Base-by-base conservation (phyloP, 2,797 vertebrate species). In the Cercopithecus mitis region DNA sequence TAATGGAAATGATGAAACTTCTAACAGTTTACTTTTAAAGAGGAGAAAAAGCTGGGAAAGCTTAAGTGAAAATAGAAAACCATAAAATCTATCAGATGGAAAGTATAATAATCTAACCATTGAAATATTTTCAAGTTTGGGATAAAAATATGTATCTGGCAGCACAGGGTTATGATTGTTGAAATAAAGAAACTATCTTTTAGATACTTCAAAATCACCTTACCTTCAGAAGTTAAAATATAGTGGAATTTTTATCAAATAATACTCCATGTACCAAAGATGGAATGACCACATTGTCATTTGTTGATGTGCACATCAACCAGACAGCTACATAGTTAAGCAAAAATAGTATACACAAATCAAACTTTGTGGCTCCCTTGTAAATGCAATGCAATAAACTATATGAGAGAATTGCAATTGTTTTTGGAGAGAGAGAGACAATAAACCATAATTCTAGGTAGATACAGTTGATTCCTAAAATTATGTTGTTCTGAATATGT, bases 1-100 rank as follows among this genome's bases (percentile, higher is more conserved):
- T 95, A 36, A 77, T 64, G 9, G 43, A 95, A 91, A 83, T 83
- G 86, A 91, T 87, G 85, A 95, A 96, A 89, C 1, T 84, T 43
- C 61, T 2, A 58, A 36, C 47, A 70, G 22, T 77, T 93, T 94
- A 45, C 64, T 87, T 83, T 88, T 91, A 77, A 94, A 93, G 5
- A 81, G 20, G 20, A 90, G 13, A 17, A 86, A 64, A 91, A 70
- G 47, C 8, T 52, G 85, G 39, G 36, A 86, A 86, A 33, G 24
- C 15, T n/a, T 90, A 90, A 61, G 24, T 50, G 17, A 81, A 96
- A 97, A 73, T 25, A 94, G 36, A 95, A 83, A 83, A 14, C 15
- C n/a, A 73, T 85, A 33, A 76, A 92, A 89, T n/a, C 47, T 86
- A 39, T 36, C 17, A 80, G 25, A 50, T 0, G 22, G 5, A 88